Base-by-base conservation (phyloP, 2,113 vertebrate genomes). In the Pachyramphus minor region DNA sequence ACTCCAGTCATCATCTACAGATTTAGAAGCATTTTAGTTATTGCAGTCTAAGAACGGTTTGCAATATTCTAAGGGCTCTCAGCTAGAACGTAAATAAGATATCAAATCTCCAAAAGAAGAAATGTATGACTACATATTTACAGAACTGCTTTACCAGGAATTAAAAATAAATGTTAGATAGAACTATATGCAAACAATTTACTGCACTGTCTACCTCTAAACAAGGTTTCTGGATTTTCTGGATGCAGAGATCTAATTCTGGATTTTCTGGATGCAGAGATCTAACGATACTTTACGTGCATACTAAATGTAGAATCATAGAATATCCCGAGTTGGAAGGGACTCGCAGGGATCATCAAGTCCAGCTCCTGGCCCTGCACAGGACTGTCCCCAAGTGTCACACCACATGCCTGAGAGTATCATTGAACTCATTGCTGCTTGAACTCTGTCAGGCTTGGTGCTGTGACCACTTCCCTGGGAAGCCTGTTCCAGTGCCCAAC, bases 1-100 rank as follows among this genome's bases (percentile, higher is more conserved):
- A 86, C 59, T 74, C 50, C 31, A 81, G n/a, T 62, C 80, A 58
- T 60, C 33, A 22, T 59, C 78, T 72, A 94, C 50, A 89, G 79
- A 71, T 73, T 53, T 64, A 85, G 44, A 80, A 92, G 22, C 18
- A 60, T 73, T 92, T 89, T 50, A 93, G 23, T 71, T 97, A 84
- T 14, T 71, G 55, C 27, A 41, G 71, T 77, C 10, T 21, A 64
- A 50, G 41, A 84, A 76, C 83, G 5, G 62, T 44, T 33, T 90
- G 44, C 44, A 93, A 76, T 30, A 41, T 71, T 84, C 67, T 80
- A 91, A 91, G 14, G 74, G 21, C n/a, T 92, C 63, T 75, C 21
- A 39, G 17, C 58, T 78, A 79, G 90, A 95, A 81, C 31, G 27
- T 49, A 76, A 73, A 44, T 33, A 73, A 85, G 45, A 91, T 24